Conservation (phyloP, 1,140 invertebrate genomes). For the Listronotus bonariensis region DNA sequence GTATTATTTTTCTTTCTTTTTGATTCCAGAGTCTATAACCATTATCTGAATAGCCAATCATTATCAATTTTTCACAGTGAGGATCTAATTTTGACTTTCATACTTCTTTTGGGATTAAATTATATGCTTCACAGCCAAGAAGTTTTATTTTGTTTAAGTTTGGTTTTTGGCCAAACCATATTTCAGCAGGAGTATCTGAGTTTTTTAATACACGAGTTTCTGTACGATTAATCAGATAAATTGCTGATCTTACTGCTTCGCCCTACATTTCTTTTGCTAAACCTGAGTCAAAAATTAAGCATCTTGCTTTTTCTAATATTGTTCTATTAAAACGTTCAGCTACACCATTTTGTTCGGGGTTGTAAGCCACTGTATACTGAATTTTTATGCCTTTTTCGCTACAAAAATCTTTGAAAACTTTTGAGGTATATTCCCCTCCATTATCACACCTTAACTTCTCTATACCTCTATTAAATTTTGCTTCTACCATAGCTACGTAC, state of each 20-base stretch:
- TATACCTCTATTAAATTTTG: conserved; percentile 44
- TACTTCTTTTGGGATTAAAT: conserved; percentile 38
- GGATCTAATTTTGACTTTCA: conserved; percentile 39
- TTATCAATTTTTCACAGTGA: conserved; percentile 35
- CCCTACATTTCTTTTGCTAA: too few species aligned
- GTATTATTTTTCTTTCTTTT: conserved; percentile 40
- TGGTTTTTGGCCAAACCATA: conserved; percentile 34
- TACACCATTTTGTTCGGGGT: conserved; percentile 55
- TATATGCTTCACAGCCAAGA: conserved; percentile 49
- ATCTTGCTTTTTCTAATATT: conserved; percentile 52
- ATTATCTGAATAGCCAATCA: conserved; percentile 41
- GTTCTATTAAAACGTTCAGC: conserved; percentile 56
- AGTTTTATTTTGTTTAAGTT: conserved; percentile 37
- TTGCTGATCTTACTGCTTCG: too few species aligned
- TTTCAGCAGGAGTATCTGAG: conserved; percentile 27
- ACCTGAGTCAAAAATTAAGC: conserved; percentile 41
- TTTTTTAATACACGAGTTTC: conserved; percentile 35
- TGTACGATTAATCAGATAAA: conserved; percentile 57
- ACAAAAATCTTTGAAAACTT: conserved; percentile 41
- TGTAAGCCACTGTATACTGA: conserved; percentile 44
- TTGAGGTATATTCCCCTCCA: conserved; percentile 47
- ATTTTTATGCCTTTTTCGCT: conserved; percentile 39
- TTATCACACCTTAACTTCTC: conserved; percentile 47
- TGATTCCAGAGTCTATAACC: conserved; percentile 40
- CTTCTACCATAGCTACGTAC: conserved; percentile 45